Percentiles rank a stretch among this genome's conserved stretches.
These are phyloP conservation scores for Clarias gariepinus DNA, from an alignment of 2,113 vertebrate genomes.

Conservation along the genomic window DNA sequence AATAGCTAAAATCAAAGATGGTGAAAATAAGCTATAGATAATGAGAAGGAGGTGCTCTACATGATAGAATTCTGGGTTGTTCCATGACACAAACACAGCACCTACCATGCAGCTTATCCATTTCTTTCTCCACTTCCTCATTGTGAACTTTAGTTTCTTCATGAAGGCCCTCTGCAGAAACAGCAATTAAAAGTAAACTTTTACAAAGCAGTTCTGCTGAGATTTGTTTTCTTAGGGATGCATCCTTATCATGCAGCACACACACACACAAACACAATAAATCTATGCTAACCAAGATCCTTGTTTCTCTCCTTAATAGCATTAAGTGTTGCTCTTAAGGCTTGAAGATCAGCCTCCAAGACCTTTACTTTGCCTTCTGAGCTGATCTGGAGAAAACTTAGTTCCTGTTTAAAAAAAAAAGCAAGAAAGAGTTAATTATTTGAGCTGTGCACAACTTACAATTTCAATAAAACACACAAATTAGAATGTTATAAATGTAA, in stretches of 20 bases:
- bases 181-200: not conserved
- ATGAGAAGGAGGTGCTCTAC: no score
- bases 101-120: constrained; percentile 70
- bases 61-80: not conserved
- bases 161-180: constrained; percentile 68
- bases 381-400: constrained; percentile 70
- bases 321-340: constrained; percentile 58
- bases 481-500: not conserved
- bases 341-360: constrained; percentile 68
- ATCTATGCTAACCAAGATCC: constrained; percentile 69
- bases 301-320: constrained; percentile 69
- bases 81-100: not conserved
- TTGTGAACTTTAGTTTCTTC: constrained; percentile 69
- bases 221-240: not conserved
- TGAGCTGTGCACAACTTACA: not conserved
- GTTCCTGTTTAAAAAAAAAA: constrained; percentile 64
- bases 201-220: no score
- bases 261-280: not conserved
- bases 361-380: constrained; percentile 67
- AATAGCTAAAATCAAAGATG: constrained; percentile 61
- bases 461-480: not conserved
- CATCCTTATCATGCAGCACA: not conserved
- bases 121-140: constrained; percentile 68
- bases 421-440: not conserved
- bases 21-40: no score